Percentiles rank a stretch among this genome's conserved stretches.
Conservation (phyloP, 2,888 invertebrate species). For the Neocrepidodera transversa region DNA sequence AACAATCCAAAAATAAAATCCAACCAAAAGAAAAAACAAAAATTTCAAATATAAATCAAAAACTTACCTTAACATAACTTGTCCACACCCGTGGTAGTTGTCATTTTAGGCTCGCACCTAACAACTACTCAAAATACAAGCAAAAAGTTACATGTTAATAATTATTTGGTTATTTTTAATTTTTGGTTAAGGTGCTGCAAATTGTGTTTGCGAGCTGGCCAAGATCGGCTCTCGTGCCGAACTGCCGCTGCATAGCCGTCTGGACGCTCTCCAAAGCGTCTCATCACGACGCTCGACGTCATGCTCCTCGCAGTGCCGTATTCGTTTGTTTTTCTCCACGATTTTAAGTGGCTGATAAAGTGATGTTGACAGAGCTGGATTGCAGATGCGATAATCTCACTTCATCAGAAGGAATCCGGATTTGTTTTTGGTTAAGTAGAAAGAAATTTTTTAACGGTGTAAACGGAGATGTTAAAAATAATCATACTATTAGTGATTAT, state of each 20-base stretch:
- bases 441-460: too few relatives aligned
- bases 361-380: background rate
- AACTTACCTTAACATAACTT: slow-evolving; percentile 33
- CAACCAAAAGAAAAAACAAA: background rate
- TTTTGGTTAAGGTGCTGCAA: slow-evolving; percentile 34
- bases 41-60: background rate
- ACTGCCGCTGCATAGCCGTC: slow-evolving; percentile 58
- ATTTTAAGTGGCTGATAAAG: background rate
- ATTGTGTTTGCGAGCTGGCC: slow-evolving; percentile 40
- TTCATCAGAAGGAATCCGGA: too few relatives aligned
- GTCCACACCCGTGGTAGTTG: slow-evolving; percentile 32
- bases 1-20: background rate
- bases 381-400: background rate
- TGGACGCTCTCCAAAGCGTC: slow-evolving; percentile 55
- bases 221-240: slow-evolving; percentile 55
- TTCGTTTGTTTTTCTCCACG: background rate
- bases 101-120: slow-evolving; percentile 34
- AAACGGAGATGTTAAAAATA: too few relatives aligned
- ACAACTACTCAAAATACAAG: slow-evolving; percentile 38
- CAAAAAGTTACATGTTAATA: slow-evolving; percentile 39
- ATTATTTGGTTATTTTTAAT: slow-evolving; percentile 21
- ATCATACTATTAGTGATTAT: too few relatives aligned
- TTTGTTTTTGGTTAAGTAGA: too few relatives aligned
- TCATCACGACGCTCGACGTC: slow-evolving; percentile 41
- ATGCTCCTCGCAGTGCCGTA: slow-evolving; percentile 7